Base-by-base conservation (phyloP, 2,797 vertebrate genomes). In the Salmo trutta region DNA sequence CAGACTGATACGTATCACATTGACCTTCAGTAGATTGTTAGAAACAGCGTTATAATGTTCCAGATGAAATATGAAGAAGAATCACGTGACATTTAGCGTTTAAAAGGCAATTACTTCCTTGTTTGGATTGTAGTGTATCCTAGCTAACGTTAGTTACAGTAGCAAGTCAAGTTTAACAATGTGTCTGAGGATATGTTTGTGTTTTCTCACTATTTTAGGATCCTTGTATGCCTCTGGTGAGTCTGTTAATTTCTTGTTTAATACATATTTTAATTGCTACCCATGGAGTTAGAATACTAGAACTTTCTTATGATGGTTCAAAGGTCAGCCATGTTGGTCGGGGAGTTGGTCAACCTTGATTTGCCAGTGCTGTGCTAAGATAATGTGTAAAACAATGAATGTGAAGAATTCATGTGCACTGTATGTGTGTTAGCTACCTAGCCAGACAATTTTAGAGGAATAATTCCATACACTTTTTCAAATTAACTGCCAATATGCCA, bases 211-310 rank as follows among this genome's bases (percentile, higher is more conserved):
- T 14, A 19, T 88, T 15, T 0, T 77, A 0, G 72, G 73, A 19
- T 79, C 1, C 8, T 1, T 76, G 47, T 68, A 64, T 15, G 27
- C 3, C 19, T 67, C 47, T 64, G 87, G 87, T 85, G 62, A 84
- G 83, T 86, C 17, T 36, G 29, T 24, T 29, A 47, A 27, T 62
- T 59, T 24, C 24, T 51, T 47, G 56, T 75, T 47, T 77, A 54
- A 54, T 54, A 15, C 12, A 17, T 54, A 5, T 54, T 54, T 54
- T 4, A 16, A 47, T 47, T 47, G 41, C 41, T 47, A 47, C 41
- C 41, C 41, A 47, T 47, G 8, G 41, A 41, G 2, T 41, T 41
- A 47, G 41, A 47, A 47, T 47, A 10, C 41, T 47, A 12, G 41
- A 47, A 47, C 10, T 10, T 47, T 47, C 10, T 47, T 47, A 3